phyloP scores from a whole-genome alignment of 2,888 invertebrate genomes.

The Mongoloraphidia duomilia region DNA sequence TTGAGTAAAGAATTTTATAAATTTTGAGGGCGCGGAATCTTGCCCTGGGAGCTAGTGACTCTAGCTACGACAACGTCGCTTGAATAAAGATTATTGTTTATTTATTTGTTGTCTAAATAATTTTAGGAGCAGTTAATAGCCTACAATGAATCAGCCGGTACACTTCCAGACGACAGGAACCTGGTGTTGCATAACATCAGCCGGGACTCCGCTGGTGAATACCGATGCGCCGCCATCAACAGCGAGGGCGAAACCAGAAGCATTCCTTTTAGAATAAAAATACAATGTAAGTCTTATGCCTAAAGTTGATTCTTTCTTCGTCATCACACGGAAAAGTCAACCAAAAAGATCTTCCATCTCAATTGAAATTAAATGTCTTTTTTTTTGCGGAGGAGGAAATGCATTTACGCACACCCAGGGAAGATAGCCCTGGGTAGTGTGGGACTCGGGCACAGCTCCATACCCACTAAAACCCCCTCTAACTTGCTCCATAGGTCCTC shows the following conservation, averaged over 20 bases:
- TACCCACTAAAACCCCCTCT: too few species aligned
- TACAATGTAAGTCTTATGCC: slow-evolving; percentile 56
- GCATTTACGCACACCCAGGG: too few species aligned
- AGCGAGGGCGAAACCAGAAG: slow-evolving; percentile 68
- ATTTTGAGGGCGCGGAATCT: slow-evolving; percentile 1
- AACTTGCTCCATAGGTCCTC: too few species aligned
- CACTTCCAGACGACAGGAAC: slow-evolving; percentile 49
- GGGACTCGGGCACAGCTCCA: too few species aligned
- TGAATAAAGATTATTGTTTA: neutral
- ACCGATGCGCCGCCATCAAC: slow-evolving; percentile 69
- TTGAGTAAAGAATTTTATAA: neutral
- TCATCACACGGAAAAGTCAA: neutral
- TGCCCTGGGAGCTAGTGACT: neutral
- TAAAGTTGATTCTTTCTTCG: too few species aligned
- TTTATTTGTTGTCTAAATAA: slow-evolving; percentile 5
- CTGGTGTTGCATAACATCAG: slow-evolving; percentile 53
- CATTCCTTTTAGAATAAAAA: slow-evolving; percentile 52
- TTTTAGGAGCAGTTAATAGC: slow-evolving; percentile 47
- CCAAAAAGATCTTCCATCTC: neutral
- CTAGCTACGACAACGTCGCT: neutral
- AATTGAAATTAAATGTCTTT: neutral
- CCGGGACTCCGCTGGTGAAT: slow-evolving; percentile 59
- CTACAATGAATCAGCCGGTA: slow-evolving; percentile 50
- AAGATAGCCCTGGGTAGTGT: too few species aligned
- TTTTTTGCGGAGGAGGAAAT: too few species aligned